Conservation (phyloP, 2,113 vertebrate genomes). For the Sinocyclocheilus maitianheensis region DNA sequence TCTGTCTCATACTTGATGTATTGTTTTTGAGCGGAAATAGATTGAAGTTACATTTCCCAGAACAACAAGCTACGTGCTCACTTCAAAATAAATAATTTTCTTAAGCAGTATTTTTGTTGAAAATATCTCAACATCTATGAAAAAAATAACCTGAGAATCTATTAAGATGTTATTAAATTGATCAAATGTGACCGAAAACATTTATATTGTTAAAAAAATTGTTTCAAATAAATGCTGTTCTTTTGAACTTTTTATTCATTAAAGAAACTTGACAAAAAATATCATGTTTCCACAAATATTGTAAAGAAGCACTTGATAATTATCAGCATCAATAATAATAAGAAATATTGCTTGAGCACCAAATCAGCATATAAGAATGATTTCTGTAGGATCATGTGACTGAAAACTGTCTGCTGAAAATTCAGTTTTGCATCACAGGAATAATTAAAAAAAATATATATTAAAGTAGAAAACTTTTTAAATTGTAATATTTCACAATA, state of each 20-base stretch:
- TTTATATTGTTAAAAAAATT: too few species aligned
- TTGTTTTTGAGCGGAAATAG: conserved; percentile 30
- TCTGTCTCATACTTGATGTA: background rate
- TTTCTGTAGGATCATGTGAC: background rate
- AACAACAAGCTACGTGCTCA: background rate
- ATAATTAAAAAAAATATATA: background rate
- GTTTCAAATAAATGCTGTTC: too few species aligned
- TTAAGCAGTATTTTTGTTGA: background rate
- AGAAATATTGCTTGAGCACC: too few species aligned
- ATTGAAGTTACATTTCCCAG: background rate
- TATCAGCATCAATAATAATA: too few species aligned
- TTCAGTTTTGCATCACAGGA: background rate
- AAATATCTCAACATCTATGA: background rate
- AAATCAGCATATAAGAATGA: background rate
- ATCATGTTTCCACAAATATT: too few species aligned
- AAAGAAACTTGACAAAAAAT: too few species aligned
- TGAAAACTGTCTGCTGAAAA: background rate
- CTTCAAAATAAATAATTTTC: background rate
- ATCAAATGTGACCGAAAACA: too few species aligned
- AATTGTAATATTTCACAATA: too few species aligned
- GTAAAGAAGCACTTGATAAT: too few species aligned
- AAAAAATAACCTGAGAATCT: too few species aligned
- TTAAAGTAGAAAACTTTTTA: background rate
- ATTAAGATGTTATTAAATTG: too few species aligned
- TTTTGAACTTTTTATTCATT: too few species aligned